Percentiles rank a stretch among this genome's conserved stretches.
phyloP scores from a whole-genome alignment of 1,140 invertebrate genomes.

The Drosophila rufa region DNA sequence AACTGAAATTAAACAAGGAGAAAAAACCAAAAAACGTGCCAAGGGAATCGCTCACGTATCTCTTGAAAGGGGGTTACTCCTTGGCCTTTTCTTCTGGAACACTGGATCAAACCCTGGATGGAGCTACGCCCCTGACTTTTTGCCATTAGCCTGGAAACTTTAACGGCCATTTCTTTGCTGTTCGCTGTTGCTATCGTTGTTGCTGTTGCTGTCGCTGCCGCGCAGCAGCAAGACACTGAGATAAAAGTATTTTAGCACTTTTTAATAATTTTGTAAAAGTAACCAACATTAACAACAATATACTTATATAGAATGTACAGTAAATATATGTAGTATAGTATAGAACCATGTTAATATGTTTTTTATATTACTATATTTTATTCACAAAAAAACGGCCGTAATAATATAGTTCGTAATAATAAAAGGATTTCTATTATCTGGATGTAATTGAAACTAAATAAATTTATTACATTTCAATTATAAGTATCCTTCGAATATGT shows the following conservation, averaged over 20 bases:
- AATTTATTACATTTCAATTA: too few species aligned
- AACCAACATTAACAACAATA: too few species aligned
- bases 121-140: constrained; percentile 73
- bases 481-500: too few species aligned
- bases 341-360: too few species aligned
- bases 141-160: constrained; percentile 80
- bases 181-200: constrained; percentile 23
- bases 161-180: constrained; percentile 78
- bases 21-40: constrained; percentile 58
- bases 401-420: too few species aligned
- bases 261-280: too few species aligned
- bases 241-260: not conserved
- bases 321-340: too few species aligned
- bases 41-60: constrained; percentile 53
- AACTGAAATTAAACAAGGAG: constrained; percentile 60
- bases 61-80: constrained; percentile 32
- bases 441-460: too few species aligned
- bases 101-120: constrained; percentile 42
- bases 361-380: too few species aligned
- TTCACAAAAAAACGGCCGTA: too few species aligned
- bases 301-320: too few species aligned
- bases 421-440: too few species aligned
- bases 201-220: constrained; percentile 63
- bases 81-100: constrained; percentile 33
- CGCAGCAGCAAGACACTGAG: constrained; percentile 53